A percentile compares a stretch with the other conserved stretches of the same genome.
Conservation (phyloP, 2,888 invertebrate genomes). For the Conus canariensis region DNA sequence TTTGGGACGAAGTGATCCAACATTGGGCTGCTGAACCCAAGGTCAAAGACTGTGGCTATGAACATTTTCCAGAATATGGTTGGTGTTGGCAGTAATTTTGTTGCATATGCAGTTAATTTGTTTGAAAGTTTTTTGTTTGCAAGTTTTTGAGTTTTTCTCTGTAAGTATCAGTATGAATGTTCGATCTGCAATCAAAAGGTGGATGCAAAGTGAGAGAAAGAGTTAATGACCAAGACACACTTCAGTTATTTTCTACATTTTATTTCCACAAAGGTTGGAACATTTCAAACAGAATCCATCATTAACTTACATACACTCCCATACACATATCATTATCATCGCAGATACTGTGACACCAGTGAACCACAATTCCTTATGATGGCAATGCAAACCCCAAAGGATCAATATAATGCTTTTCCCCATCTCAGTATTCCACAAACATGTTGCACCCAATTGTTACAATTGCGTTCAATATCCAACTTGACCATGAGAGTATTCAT, state of each 20-base stretch:
- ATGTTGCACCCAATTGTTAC: neutral
- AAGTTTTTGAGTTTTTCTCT: too few relatives aligned
- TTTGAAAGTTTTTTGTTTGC: too few relatives aligned
- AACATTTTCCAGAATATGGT: too few relatives aligned
- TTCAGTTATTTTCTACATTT: neutral
- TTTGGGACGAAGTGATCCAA: too few relatives aligned
- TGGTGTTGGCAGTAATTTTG: too few relatives aligned
- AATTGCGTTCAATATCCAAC: neutral
- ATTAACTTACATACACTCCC: neutral
- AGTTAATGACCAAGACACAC: neutral
- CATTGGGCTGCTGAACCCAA: too few relatives aligned
- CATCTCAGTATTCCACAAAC: neutral
- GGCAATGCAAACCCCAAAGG: neutral
- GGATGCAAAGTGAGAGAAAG: neutral
- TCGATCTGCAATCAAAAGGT: too few relatives aligned
- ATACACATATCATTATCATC: neutral
- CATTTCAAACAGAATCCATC: slow-evolving; percentile 19
- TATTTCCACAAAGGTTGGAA: slow-evolving; percentile 8
- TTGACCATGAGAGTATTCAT: neutral
- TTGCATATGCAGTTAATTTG: too few relatives aligned
- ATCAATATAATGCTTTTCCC: neutral
- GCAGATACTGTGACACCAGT: neutral
- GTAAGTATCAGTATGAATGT: too few relatives aligned
- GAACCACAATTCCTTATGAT: neutral
- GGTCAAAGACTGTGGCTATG: too few relatives aligned